These are phyloP conservation scores for Leptothorax acervorum DNA, from an alignment of 2,888 invertebrate genomes.

Conservation along the genomic window DNA sequence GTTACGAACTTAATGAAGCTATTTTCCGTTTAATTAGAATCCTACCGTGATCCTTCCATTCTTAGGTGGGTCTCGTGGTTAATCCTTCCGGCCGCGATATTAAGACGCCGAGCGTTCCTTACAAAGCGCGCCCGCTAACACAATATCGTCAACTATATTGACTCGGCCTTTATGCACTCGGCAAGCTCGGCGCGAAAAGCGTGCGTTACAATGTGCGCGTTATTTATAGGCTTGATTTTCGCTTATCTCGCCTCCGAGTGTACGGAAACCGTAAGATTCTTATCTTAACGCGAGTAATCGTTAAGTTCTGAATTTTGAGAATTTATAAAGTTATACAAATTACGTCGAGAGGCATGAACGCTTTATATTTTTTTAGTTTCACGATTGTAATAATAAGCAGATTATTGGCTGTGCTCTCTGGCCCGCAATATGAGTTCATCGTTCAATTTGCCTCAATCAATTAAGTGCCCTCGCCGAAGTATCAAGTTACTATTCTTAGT, in stretches of 20 bases:
- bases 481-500: constrained; percentile 75
- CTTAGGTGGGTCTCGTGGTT: constrained; percentile 77
- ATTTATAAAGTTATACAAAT: background rate
- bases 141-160: constrained; percentile 73
- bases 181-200: constrained; percentile 43
- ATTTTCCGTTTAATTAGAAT: constrained; percentile 85
- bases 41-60: constrained; percentile 82
- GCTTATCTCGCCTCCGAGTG: background rate
- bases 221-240: constrained; percentile 63
- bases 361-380: background rate
- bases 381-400: constrained; percentile 11
- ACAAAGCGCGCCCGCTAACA: constrained; percentile 66
- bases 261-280: background rate
- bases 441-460: constrained; percentile 75
- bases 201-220: constrained; percentile 38
- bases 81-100: constrained; percentile 81
- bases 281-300: background rate
- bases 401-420: background rate
- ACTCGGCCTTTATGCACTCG: constrained; percentile 68
- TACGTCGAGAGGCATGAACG: background rate
- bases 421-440: constrained; percentile 63
- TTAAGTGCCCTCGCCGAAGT: constrained; percentile 70
- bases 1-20: constrained; percentile 83
- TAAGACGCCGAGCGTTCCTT: constrained; percentile 79
- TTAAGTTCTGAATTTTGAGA: background rate